Evolutionary conservation across 2,797 vertebrate genomes (phyloP), one percentile per base, ranked within the genome.

Genomic region (Fratercula arctica): DNA sequence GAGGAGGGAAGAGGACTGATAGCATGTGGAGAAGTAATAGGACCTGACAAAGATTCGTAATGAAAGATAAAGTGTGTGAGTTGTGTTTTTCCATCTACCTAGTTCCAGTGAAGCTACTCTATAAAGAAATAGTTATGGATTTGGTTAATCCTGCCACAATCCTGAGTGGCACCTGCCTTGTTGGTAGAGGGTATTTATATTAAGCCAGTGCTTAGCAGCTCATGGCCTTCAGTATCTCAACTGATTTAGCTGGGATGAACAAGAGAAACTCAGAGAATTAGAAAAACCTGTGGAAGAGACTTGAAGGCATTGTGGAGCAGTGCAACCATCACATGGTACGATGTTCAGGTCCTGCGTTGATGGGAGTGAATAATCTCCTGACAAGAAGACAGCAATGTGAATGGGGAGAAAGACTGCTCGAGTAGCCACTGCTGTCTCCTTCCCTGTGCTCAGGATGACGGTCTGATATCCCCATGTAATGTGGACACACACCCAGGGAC

Each of bases 311-410:
- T 8, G 21, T 54, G 39, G 46, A 74, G 8, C 23, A 45, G 37
- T 50, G 21, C 12, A 63, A 0, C 29, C 7, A 5, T 81, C 9
- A 31, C 1, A 3, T 24, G 6, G 8, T 16, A 3, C 6, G 21
- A 33, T 10, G 15, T 77, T 79, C 25, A 35, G 28, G 14, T 13
- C 46, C 31, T 68, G 9, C 45, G 11, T 12, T 54, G 28, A 16
- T 69, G 48, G 46, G 28, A 77, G 11, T 45, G 12, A 86, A 46
- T 79, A 26, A 9, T 25, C 6, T 69, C 6, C 54, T 54, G 60
- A 31, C 60, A 45, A 48, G 45, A 69, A 83, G 25, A 28, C 46
- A 89, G 33, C 23, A 37, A 53, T n/a, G 14, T 31, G 37, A 84
- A 21, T 4, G 28, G 35, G 7, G 12, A 39, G 72, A 16, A 76